These are phyloP conservation scores for Gavia stellata DNA, from an alignment of 2,113 vertebrate species.

Conservation along the genomic window DNA sequence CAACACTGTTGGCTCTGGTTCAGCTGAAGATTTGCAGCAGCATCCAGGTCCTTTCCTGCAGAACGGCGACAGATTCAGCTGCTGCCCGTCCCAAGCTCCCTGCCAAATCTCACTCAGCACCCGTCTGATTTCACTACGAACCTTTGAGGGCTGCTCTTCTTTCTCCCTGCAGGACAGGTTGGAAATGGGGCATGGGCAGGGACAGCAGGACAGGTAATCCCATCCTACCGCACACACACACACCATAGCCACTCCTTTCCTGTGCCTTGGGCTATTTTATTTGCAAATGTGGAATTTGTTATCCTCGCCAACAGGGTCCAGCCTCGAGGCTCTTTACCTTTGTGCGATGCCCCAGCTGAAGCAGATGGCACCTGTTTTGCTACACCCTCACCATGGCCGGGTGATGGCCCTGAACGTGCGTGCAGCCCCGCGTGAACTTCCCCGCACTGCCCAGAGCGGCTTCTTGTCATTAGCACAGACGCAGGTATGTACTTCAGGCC, in stretches of 20 bases:
- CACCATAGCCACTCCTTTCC: background rate
- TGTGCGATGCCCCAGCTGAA: background rate
- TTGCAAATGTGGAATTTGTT: background rate
- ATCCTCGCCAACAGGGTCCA: background rate
- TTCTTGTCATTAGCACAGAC: background rate
- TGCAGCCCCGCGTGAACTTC: background rate
- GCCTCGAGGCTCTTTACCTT: background rate
- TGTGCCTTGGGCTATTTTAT: background rate
- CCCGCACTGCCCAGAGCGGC: accelerated
- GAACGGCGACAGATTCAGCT: background rate
- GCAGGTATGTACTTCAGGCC: background rate
- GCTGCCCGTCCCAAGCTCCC: background rate
- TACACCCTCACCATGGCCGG: background rate
- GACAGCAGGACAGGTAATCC: background rate
- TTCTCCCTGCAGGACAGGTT: background rate
- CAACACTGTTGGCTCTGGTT: background rate
- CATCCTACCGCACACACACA: accelerated
- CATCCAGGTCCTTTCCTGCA: background rate
- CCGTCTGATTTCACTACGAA: background rate
- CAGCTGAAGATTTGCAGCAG: background rate
- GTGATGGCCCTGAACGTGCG: background rate
- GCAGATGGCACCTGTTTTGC: background rate
- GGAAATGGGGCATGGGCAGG: background rate
- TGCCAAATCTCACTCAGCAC: background rate
- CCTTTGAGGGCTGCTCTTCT: background rate